Base-by-base conservation (phyloP, 2,113 vertebrate species). In the Calyptommatus sinebrachiatus region DNA sequence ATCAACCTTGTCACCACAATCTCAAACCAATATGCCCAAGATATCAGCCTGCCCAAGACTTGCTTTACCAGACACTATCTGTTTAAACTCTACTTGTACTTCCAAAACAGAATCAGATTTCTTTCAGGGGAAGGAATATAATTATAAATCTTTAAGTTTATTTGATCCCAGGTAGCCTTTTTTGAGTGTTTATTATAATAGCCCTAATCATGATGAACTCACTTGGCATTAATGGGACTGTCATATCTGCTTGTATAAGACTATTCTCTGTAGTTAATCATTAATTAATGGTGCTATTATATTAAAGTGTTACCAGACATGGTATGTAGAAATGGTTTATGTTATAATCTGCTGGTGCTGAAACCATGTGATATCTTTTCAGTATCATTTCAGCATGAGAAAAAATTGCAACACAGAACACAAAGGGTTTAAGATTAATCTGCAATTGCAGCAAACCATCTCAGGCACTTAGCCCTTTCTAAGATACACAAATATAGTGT, bases 261-360 rank as follows among this genome's bases (percentile, higher is more conserved):
- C 91, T 92, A 94, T 93, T 93, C 93, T 93, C 92, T 94, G 92
- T 91, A 94, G 92, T 91, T 94, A 93, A 92, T 94, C 93, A 94
- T 95, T 95, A 95, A 95, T 95, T 95, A 95, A 93, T 93, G 87
- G 90, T 88, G 89, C 89, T 91, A 95, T 95, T 95, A 95, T 94
- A 93, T 90, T 94, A 95, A 95, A 95, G 94, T 95, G 93, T 95
- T 95, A 92, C 95, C 95, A 95, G 95, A 95, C 94, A 91, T 94
- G 94, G 95, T 95, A 95, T 95, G 94, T 93, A 92, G 93, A 94
- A 94, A 94, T 92, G 92, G 93, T 95, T 95, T 95, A 95, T 90
- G 94, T 94, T 94, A 91, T 91, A 88, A 92, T 91, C 91, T 92
- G 88, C 89, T 91, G 92, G 92, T 92, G 92, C 91, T 94, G 93